Percentiles rank a stretch among this genome's conserved stretches.
Evolutionary conservation across 2,888 invertebrate genomes (phyloP).

Genomic region (Eupithecia pulchellata): DNA sequence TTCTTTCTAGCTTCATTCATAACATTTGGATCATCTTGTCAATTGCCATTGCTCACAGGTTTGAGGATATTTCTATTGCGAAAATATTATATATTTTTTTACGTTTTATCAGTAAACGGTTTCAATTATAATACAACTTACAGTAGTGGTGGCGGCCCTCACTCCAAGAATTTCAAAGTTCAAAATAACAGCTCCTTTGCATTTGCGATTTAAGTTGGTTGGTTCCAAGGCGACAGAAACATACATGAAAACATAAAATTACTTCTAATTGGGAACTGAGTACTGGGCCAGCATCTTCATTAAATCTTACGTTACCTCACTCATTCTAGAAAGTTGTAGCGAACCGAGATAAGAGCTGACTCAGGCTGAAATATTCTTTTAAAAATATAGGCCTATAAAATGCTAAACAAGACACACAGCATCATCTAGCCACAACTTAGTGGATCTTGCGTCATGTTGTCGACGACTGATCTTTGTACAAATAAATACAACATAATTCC

Average conservation of each 20-base stretch:
- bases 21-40: background rate
- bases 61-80: background rate
- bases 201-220: conserved; percentile 22
- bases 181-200: conserved; percentile 26
- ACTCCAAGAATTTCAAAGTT: conserved; percentile 22
- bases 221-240: background rate
- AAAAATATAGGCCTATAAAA: too few relatives aligned
- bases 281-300: conserved; percentile 3
- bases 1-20: background rate
- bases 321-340: background rate
- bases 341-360: background rate
- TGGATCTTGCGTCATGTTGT: too few relatives aligned
- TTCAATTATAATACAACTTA: too few relatives aligned
- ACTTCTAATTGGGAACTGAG: conserved; percentile 7
- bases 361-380: background rate
- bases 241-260: background rate
- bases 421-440: too few relatives aligned
- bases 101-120: too few relatives aligned
- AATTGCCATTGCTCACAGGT: background rate
- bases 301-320: background rate
- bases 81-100: background rate
- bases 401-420: too few relatives aligned
- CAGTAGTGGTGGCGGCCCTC: background rate
- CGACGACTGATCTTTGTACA: too few relatives aligned
- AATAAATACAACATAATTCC: too few relatives aligned